These are phyloP conservation scores for Drosophila parvula DNA, from an alignment of 1,140 invertebrate genomes.

Conservation along the genomic window DNA sequence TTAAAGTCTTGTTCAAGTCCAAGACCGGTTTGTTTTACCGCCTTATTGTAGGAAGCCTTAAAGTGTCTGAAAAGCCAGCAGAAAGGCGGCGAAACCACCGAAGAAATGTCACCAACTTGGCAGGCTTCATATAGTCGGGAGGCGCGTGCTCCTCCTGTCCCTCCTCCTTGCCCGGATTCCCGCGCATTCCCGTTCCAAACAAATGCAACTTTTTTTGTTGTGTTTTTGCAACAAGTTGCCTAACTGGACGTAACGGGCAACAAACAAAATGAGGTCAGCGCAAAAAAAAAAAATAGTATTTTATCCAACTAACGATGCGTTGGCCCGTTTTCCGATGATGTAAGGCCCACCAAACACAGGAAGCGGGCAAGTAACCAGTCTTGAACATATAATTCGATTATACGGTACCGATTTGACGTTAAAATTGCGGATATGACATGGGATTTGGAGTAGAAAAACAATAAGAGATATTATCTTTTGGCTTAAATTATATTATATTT, in stretches of 20 bases:
- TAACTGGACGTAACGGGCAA: slow-evolving; percentile 55
- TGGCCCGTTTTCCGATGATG: slow-evolving; percentile 51
- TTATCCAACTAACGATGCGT: slow-evolving; percentile 51
- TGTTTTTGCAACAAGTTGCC: slow-evolving; percentile 47
- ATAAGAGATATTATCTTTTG: too few relatives aligned
- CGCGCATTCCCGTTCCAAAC: slow-evolving; percentile 15
- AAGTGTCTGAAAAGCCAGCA: slow-evolving; percentile 53
- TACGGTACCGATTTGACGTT: slow-evolving; percentile 6
- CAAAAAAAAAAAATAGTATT: slow-evolving; percentile 42
- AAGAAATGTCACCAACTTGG: slow-evolving; percentile 76
- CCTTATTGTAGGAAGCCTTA: slow-evolving; percentile 68
- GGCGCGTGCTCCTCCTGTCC: slow-evolving; percentile 41
- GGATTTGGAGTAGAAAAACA: neutral
- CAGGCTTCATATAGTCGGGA: slow-evolving; percentile 59
- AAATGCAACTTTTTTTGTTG: slow-evolving; percentile 27
- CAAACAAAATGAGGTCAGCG: slow-evolving; percentile 45
- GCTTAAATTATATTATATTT: too few relatives aligned
- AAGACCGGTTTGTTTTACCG: slow-evolving; percentile 41
- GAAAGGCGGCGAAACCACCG: slow-evolving; percentile 38
- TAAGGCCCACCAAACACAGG: slow-evolving; percentile 41
- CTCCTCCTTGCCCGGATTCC: slow-evolving; percentile 20
- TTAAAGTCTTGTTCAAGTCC: slow-evolving; percentile 32
- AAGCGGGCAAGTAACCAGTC: slow-evolving; percentile 40
- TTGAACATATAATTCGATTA: slow-evolving; percentile 38
- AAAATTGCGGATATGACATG: slow-evolving; percentile 2